phyloP scores from a whole-genome alignment of 2,797 vertebrate genomes.

The Apogon hyalosoma region DNA sequence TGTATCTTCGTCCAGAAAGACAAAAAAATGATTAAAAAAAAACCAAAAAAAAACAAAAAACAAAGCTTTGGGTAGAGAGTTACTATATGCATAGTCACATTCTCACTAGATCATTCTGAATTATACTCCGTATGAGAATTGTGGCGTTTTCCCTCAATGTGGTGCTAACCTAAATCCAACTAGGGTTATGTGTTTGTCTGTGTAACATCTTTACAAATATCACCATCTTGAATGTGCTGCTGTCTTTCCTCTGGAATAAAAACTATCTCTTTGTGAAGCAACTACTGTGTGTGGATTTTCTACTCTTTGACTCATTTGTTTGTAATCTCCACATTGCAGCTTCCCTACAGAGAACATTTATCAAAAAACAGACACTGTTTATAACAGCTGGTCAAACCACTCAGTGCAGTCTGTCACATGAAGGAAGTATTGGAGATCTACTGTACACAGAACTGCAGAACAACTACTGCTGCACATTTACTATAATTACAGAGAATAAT shows the following conservation, averaged over 20 bases:
- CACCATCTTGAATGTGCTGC: conserved; percentile 68
- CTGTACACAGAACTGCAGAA: too few species aligned
- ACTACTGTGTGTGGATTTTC: conserved; percentile 60
- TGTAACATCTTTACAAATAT: conserved; percentile 54
- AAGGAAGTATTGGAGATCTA: too few species aligned
- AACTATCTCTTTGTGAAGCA: conserved; percentile 66
- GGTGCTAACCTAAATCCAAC: conserved; percentile 69
- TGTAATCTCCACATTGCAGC: conserved; percentile 10
- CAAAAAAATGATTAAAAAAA: not conserved
- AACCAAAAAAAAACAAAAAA: not conserved
- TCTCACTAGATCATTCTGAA: conserved; percentile 50
- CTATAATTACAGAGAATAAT: too few species aligned
- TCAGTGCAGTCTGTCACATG: too few species aligned
- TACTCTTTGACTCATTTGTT: conserved; percentile 36
- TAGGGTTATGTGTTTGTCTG: conserved; percentile 58
- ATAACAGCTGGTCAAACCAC: not conserved
- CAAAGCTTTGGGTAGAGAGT: conserved; percentile 29
- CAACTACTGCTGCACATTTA: too few species aligned
- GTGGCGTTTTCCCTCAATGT: conserved; percentile 58
- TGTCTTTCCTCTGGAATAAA: conserved; percentile 80
- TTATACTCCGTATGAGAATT: conserved; percentile 51
- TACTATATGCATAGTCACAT: conserved; percentile 54
- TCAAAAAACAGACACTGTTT: not conserved
- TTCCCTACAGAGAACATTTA: not conserved
- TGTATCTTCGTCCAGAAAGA: conserved; percentile 24